Percentiles rank a stretch among this genome's conserved stretches.
These are phyloP conservation scores for Haemorhous mexicanus DNA, from an alignment of 2,113 vertebrate species.

Conservation along the genomic window DNA sequence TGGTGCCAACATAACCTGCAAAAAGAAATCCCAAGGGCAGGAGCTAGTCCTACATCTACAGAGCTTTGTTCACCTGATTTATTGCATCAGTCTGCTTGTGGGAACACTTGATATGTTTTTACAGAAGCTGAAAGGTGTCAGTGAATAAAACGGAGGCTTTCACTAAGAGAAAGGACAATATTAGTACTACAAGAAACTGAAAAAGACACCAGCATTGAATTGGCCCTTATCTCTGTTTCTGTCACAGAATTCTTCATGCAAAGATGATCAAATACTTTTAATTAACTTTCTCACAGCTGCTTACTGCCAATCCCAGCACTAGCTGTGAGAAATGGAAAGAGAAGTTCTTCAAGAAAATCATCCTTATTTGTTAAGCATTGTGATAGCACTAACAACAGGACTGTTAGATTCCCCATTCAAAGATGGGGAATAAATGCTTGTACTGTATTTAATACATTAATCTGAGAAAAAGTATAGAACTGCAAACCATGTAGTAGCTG, in stretches of 20 bases:
- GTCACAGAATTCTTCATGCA: neutral
- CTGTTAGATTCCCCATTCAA: neutral
- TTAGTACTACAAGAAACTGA: neutral
- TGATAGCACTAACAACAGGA: neutral
- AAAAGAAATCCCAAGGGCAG: conserved; percentile 2
- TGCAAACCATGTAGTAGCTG: rapidly evolving
- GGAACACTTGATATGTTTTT: neutral
- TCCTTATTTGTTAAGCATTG: neutral
- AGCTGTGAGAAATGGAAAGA: neutral
- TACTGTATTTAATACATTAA: neutral
- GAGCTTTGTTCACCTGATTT: conserved; percentile 12
- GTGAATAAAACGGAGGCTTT: conserved; percentile 27
- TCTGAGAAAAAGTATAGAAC: neutral
- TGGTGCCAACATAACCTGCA: neutral
- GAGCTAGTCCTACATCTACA: neutral
- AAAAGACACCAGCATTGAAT: neutral
- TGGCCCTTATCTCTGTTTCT: neutral
- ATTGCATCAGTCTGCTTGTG: neutral
- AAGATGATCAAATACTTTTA: neutral
- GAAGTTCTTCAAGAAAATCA: neutral
- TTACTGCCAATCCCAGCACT: neutral
- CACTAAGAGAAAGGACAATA: neutral
- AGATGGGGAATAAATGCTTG: neutral
- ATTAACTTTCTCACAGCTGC: neutral
- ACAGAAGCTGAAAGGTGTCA: conserved; percentile 30